These are phyloP conservation scores for Berghia stephanieae DNA, from an alignment of 1,140 invertebrate species.

Conservation along the genomic window DNA sequence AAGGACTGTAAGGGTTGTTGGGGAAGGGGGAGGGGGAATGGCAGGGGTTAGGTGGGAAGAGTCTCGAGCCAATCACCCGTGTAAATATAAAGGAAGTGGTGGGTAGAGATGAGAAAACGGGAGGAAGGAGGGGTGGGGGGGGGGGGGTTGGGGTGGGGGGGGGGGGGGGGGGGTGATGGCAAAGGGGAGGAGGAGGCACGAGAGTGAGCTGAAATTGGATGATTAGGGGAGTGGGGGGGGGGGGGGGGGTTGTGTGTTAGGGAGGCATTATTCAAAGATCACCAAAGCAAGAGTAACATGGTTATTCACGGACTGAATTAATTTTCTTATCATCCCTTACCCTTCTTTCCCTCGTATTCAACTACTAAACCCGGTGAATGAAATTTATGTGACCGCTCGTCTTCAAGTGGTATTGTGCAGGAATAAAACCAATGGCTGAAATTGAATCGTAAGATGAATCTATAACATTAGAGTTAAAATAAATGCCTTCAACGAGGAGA, in stretches of 20 bases:
- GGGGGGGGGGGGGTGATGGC: neutral
- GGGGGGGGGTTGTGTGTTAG: neutral
- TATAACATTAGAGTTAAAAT: too few relatives aligned
- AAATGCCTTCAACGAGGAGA: too few relatives aligned
- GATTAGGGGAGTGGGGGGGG: neutral
- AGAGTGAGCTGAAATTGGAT: neutral
- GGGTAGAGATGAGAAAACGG: slow-evolving; percentile 23
- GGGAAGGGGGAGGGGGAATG: too few relatives aligned
- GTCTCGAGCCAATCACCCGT: slow-evolving; percentile 19
- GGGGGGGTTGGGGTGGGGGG: neutral
- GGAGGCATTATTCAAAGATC: neutral
- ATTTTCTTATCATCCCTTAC: too few relatives aligned
- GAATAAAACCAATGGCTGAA: too few relatives aligned
- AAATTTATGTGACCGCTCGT: too few relatives aligned
- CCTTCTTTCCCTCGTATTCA: too few relatives aligned
- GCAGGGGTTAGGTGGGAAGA: neutral
- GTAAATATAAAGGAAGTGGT: slow-evolving; percentile 20
- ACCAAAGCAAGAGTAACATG: slow-evolving; percentile 2
- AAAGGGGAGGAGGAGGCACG: neutral
- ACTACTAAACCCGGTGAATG: too few relatives aligned
- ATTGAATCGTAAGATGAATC: too few relatives aligned
- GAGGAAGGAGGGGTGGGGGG: neutral
- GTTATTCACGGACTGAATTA: neutral
- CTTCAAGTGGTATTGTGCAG: too few relatives aligned
- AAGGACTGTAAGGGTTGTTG: too few relatives aligned